Percentiles rank a stretch among this genome's conserved stretches.
These are phyloP conservation scores for Mallotus villosus DNA, from an alignment of 2,797 vertebrate genomes.

Conservation along the genomic window DNA sequence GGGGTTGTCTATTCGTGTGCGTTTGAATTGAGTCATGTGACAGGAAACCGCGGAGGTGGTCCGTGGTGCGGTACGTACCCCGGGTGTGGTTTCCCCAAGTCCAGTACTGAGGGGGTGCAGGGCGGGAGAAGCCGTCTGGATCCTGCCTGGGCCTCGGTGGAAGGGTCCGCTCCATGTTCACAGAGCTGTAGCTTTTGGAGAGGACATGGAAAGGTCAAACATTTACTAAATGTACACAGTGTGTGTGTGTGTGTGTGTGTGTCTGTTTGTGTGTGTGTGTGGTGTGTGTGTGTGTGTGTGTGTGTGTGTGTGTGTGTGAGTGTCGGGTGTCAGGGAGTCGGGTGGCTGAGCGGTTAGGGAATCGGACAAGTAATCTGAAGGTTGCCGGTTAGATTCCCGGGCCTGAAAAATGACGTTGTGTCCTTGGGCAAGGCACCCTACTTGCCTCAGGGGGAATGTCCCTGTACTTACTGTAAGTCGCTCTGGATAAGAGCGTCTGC, in stretches of 20 bases:
- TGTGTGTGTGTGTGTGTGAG: background rate
- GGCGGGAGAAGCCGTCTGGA: conserved; percentile 68
- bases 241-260: background rate
- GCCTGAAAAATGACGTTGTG: too few species aligned
- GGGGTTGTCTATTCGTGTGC: background rate
- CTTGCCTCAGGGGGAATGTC: too few species aligned
- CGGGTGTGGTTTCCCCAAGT: conserved; percentile 75
- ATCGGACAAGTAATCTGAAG: too few species aligned
- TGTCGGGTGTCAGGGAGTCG: too few species aligned
- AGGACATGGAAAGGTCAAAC: background rate
- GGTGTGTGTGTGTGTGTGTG: background rate
- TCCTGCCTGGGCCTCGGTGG: conserved; percentile 59
- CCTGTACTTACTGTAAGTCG: too few species aligned
- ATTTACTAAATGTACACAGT: too few species aligned
- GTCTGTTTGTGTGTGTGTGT: background rate
- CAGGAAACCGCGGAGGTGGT: background rate
- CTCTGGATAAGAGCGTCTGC: too few species aligned
- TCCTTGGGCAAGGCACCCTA: too few species aligned
- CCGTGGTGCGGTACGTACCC: conserved; percentile 45
- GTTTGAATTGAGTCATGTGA: background rate
- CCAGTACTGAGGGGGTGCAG: conserved; percentile 78
- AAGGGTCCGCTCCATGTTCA: conserved; percentile 65
- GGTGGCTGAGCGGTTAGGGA: too few species aligned
- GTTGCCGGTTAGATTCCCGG: too few species aligned
- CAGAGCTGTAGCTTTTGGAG: conserved; percentile 64